These are phyloP conservation scores for Ridgeia piscesae DNA, from an alignment of 1,140 invertebrate species.

Conservation along the genomic window DNA sequence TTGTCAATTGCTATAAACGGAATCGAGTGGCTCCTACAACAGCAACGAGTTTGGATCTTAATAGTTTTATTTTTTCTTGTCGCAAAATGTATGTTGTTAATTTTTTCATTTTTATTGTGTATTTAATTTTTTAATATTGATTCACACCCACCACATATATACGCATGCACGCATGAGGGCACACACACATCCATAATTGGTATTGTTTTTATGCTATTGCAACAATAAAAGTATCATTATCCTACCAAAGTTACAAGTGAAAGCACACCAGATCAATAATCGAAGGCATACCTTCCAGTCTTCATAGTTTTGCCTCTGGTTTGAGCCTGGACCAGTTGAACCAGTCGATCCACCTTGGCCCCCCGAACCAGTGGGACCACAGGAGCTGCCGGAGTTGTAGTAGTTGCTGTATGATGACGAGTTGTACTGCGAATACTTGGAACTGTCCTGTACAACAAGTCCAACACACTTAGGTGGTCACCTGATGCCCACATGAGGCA, in stretches of 20 bases:
- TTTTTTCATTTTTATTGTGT: too few species aligned
- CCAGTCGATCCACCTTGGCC: too few species aligned
- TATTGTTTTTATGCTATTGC: too few species aligned
- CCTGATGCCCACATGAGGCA: neutral
- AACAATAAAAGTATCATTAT: too few species aligned
- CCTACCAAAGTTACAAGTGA: too few species aligned
- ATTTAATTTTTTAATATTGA: too few species aligned
- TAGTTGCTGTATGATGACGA: neutral
- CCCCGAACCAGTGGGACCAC: neutral
- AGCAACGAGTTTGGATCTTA: too few species aligned
- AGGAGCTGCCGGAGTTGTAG: neutral
- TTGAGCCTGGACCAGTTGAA: neutral
- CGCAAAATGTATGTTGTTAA: too few species aligned
- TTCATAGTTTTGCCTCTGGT: neutral
- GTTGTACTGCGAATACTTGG: neutral
- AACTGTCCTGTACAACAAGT: neutral
- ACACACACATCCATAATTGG: too few species aligned
- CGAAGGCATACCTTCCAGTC: neutral
- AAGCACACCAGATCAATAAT: neutral
- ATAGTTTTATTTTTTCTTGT: too few species aligned
- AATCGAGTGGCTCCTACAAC: neutral
- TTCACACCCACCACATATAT: too few species aligned
- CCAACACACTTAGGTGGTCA: neutral
- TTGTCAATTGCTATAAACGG: neutral
- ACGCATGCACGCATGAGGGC: too few species aligned